Base-by-base conservation (phyloP, 2,797 vertebrate species). In the Arctocebus calabarensis region DNA sequence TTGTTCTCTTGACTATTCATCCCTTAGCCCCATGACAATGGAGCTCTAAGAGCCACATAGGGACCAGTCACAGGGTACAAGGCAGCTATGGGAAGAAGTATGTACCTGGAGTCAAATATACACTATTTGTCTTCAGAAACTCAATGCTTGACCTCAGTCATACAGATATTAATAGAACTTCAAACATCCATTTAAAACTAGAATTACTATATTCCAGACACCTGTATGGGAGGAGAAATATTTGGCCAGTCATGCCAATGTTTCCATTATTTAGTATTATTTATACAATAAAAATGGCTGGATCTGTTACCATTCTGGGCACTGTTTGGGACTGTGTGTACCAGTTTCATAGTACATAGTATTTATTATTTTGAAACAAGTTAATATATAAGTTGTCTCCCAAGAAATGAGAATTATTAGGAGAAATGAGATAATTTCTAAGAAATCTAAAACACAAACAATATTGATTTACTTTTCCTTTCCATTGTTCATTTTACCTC, bases 291-390 rank as follows among this genome's bases (percentile, higher is more conserved):
- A 82, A 90, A 95, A 61, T 94, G 34, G 7, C 32, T 82, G 29
- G 19, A 40, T 52, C 20, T 55, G 0, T 66, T 90, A 48, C 48
- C 43, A 55, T 74, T 66, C 37, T 25, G n/a, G 23, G n/a, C 1
- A 62, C 17, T 59, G 9, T 84, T 90, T 86, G 34, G n/a, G 0
- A 45, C 13, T 48, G 32, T 59, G 19, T 68, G 52, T 52, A 25
- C 2, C 27, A 75, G 57, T 66, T 66, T 17, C 23, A 79, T 20
- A 27, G 23, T 85, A 62, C 2, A 59, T 2, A 52, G 52, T 45
- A n/a, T 68, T 87, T 81, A 91, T 25, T n/a, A 59, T 59, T 87
- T 77, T 91, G 20, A 95, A 95, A 73, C 19, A 5, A 66, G 1
- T 55, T 8, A 59, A 73, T 43, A 78, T 71, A 71, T 37, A 77